phyloP scores from a whole-genome alignment of 2,888 invertebrate genomes.

The Harpagoxenus sublaevis region DNA sequence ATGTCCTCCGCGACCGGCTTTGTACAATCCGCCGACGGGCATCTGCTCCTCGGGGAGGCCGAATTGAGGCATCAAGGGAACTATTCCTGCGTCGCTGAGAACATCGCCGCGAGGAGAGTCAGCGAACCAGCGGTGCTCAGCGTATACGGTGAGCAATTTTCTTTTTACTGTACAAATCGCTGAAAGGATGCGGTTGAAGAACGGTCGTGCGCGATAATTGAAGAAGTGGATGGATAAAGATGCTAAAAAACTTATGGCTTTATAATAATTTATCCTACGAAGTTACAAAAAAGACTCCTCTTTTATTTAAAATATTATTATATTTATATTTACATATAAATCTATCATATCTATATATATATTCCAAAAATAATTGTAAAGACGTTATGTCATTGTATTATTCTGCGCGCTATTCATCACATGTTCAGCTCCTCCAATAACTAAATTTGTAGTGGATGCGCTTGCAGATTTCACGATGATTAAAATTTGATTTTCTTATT shows the following conservation, averaged over 20 bases:
- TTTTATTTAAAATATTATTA: neutral
- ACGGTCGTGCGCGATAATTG: neutral
- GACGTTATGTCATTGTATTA: neutral
- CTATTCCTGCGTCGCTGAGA: conserved; percentile 97
- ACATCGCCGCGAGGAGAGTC: conserved; percentile 93
- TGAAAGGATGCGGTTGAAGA: conserved; percentile 9
- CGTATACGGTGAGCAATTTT: conserved; percentile 91
- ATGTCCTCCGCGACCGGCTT: conserved; percentile 87
- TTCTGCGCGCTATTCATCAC: neutral
- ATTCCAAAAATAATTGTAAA: neutral
- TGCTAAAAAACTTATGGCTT: neutral
- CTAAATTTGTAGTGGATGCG: conserved; percentile 20
- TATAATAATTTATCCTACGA: neutral
- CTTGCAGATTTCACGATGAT: conserved; percentile 40
- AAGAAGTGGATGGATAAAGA: neutral
- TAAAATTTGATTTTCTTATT: conserved; percentile 27
- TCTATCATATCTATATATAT: neutral
- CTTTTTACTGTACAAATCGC: neutral
- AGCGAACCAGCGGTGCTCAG: conserved; percentile 94
- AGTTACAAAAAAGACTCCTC: neutral
- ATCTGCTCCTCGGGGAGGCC: conserved; percentile 94
- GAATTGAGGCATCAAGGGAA: conserved; percentile 93
- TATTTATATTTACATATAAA: neutral
- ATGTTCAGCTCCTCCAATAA: conserved; percentile 1
- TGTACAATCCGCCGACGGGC: conserved; percentile 91